Base-by-base conservation (phyloP, 2,113 vertebrate species). In the Urocitellus parryii region DNA sequence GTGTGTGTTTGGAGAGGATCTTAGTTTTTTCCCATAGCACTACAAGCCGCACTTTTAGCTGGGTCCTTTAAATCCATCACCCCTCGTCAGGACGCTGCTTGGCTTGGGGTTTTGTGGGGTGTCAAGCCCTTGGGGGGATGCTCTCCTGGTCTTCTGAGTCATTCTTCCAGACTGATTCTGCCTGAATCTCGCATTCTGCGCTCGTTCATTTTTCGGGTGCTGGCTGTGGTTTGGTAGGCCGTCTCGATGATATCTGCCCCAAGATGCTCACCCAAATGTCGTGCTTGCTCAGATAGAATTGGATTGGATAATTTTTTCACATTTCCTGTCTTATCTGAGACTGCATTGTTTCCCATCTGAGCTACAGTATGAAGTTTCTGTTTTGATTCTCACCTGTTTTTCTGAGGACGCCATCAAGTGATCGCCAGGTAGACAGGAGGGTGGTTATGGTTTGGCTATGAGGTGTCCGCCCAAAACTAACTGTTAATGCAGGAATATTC, bases 221-320 rank as follows among this genome's bases (percentile, higher is more conserved):
- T 20, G 48, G 32, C 16, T 1, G 0, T 22, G 45, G 10, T 20
- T 45, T 56, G 51, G 7, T 2, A 63, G 34, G 5, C 32, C n/a
- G 4, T 25, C 32, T 61, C 27, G 1, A 24, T 91, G 10, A 1
- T 0, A 22, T 10, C 56, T n/a, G 20, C 17, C 17, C 11, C 5
- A 6, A 9, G 24, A 13, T 51, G 48, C 29, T 58, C 24, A 16
- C 65, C 25, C 10, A 48, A 85, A 20, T 8, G 32, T 58, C 37
- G 10, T 7, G 5, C 42, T 37, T 14, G 3, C 14, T 63, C 34
- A 2, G 14, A 5, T 27, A 2, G 39, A 27, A 45, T 16, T 63
- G 67, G 61, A 13, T 13, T 11, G n/a, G 56, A 37, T 24, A 58
- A 34, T 32, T 58, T 24, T 8, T 7, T 18, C 8, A 77, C 32